Conservation (phyloP, 2,113 vertebrate genomes). For the Thunnus thynnus region DNA sequence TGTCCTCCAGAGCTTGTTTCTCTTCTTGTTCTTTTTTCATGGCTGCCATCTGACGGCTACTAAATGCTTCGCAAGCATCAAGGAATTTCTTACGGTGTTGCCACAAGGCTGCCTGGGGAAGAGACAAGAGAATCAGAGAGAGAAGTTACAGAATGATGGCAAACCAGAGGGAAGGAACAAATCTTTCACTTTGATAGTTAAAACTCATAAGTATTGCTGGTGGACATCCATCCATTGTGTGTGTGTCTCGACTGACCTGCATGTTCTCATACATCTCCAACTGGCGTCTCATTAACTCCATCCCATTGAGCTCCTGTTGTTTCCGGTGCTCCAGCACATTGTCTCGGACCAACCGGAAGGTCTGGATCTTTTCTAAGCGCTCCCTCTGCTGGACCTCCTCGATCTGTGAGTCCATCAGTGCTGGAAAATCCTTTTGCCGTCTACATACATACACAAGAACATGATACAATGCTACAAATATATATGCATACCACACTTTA, state of each 20-base stretch:
- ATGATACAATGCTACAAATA: not conserved
- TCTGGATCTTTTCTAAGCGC: conserved; percentile 86
- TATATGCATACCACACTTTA: not conserved
- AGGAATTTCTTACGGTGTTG: conserved; percentile 73
- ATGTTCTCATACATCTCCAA: conserved; percentile 85
- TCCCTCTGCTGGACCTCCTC: conserved; percentile 80
- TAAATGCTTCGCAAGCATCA: conserved; percentile 81
- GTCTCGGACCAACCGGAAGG: conserved; percentile 83
- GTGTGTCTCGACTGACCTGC: conserved; percentile 80
- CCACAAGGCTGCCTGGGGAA: conserved; percentile 58
- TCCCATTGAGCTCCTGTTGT: conserved; percentile 74
- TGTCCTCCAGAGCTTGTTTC: conserved; percentile 73
- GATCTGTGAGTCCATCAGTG: conserved; percentile 79
- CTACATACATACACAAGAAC: conserved; percentile 71
- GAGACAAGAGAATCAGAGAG: conserved; percentile 17
- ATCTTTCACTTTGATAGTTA: conserved; percentile 4
- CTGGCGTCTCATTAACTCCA: conserved; percentile 80
- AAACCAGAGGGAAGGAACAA: not conserved
- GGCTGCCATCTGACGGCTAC: conserved; percentile 77
- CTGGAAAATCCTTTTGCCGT: conserved; percentile 67
- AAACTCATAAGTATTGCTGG: not conserved
- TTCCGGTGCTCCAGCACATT: conserved; percentile 82
- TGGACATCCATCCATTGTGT: not conserved
- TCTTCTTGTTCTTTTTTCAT: conserved; percentile 77
- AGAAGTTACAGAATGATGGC: conserved; percentile 14